A percentile compares a stretch with the other conserved stretches of the same genome.
These are phyloP conservation scores for Octopus bimaculoides DNA, from an alignment of 1,140 invertebrate genomes.

Conservation along the genomic window DNA sequence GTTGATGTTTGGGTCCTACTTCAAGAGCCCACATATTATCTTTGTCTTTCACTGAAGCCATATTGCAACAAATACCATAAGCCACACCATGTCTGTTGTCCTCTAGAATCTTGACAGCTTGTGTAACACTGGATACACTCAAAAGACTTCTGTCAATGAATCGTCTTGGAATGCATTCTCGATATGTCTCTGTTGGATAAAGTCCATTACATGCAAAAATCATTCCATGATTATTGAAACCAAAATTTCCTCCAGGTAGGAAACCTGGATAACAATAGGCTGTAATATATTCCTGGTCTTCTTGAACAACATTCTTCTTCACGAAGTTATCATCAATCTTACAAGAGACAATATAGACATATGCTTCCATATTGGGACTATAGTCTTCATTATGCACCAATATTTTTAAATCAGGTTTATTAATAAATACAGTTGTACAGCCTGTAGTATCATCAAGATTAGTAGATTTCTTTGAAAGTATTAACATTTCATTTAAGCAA, in stretches of 20 bases:
- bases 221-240: slow-evolving; percentile 16
- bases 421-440: slow-evolving; percentile 6
- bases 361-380: not conserved
- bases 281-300: not conserved
- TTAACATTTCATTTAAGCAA: slow-evolving; percentile 12
- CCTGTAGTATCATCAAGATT: not conserved
- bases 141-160: slow-evolving; percentile 4
- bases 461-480: not conserved
- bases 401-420: slow-evolving; percentile 8
- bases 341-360: not conserved
- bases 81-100: slow-evolving; percentile 5
- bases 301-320: not conserved
- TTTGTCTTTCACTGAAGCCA: not conserved
- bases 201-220: slow-evolving; percentile 2
- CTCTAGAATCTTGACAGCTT: not conserved
- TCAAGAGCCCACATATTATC: slow-evolving; percentile 12
- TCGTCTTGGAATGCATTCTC: not conserved
- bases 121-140: not conserved
- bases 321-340: not conserved
- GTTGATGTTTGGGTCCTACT: not conserved
- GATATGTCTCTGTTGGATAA: not conserved
- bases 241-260: slow-evolving; percentile 7
- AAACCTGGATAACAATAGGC: slow-evolving; percentile 12
- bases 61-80: not conserved
- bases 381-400: slow-evolving; percentile 12